These are phyloP conservation scores for Machimus rusticus DNA, from an alignment of 2,888 invertebrate species.

Conservation along the genomic window DNA sequence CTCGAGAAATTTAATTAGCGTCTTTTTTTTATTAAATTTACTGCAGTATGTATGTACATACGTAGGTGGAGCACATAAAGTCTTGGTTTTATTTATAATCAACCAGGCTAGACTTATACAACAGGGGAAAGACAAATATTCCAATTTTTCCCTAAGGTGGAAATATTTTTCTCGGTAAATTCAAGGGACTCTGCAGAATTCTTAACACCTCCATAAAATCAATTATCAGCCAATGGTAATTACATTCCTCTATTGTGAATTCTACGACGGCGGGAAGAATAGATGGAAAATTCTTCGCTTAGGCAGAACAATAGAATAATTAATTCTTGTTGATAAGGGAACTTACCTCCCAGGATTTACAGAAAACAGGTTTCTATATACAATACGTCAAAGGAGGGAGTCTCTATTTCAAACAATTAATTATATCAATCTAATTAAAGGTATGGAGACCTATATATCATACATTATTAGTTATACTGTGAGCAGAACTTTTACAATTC, in stretches of 20 bases:
- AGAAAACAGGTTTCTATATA: neutral
- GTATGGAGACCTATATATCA: neutral
- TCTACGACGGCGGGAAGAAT: neutral
- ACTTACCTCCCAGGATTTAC: neutral
- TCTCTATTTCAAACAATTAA: neutral
- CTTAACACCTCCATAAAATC: neutral
- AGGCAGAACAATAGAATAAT: neutral
- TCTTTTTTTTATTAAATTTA: neutral
- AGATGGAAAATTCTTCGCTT: neutral
- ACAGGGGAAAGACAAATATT: neutral
- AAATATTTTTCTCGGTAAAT: neutral
- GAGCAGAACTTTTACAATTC: neutral
- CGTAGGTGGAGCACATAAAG: neutral
- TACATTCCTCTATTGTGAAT: neutral
- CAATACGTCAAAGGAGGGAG: neutral
- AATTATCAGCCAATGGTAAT: conserved; percentile 1
- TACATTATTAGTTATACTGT: neutral
- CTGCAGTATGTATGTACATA: too few species aligned
- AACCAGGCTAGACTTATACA: neutral
- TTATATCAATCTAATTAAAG: neutral
- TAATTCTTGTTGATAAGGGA: neutral
- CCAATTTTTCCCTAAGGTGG: too few species aligned
- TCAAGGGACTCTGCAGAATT: neutral
- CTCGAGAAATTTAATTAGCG: neutral
- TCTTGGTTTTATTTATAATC: neutral